Base-by-base conservation (phyloP, 1,140 invertebrate species). In the Drosophila guanche region DNA sequence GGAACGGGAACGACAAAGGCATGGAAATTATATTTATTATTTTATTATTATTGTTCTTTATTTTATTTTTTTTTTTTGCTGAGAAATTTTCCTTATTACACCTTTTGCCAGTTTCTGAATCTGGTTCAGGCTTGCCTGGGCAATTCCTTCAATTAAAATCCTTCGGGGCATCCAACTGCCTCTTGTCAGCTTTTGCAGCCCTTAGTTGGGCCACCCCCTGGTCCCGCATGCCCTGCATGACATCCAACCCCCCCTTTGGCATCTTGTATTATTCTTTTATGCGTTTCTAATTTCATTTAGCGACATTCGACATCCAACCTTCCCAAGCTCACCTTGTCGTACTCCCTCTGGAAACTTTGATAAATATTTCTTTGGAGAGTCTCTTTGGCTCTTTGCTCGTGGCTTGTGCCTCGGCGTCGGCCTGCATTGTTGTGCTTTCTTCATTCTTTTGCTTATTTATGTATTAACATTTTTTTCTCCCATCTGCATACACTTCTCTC, bases 201-300 rank as follows among this genome's bases (percentile, higher is more conserved):
- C 43, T 52, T 42, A 27, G 48, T 1, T 58, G 23, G 20, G 5
- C 3, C 25, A 3, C 33, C 33, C 33, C 33, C 1, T 4, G 33
- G 40, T 63, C 45, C 42, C 27, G 29, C 46, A 62, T 70, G 58
- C 53, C 27, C 40, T 50, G 41, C 33, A 42, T 43, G 43, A 72
- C 45, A 53, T 57, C 60, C 43, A 33, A 41, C 61, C 61, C 62
- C 67, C 74, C 71, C 80, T 69, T 60, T 52, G 63, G 80, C 63
- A 65, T 56, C 57, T 72, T 76, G 78, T 79, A 60, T 89, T 83
- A 83, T 88, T 88, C 83, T 88, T 88, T 88, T 88, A 88, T 88
- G 79, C 83, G 83, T 83, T 88, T 88, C 78, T 88, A 88, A 88
- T 88, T 88, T 88, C 83, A 88, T 88, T 88, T 83, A 83, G 83